Evolutionary conservation across 2,113 vertebrate genomes (phyloP), one percentile per base, ranked within the genome.

Genomic region (Zosterops lateralis): DNA sequence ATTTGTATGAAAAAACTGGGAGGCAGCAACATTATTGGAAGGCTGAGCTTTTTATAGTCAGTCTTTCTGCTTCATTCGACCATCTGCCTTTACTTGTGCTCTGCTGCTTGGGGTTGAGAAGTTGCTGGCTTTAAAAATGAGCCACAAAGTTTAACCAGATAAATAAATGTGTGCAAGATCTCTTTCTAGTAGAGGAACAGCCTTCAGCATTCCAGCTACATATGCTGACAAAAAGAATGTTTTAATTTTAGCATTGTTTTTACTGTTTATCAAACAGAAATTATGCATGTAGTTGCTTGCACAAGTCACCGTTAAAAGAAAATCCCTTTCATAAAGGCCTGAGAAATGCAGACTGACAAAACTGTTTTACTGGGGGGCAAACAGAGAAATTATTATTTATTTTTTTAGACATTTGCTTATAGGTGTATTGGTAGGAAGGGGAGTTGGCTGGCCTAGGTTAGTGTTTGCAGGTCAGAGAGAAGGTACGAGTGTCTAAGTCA

Each of bases 81-180:
- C 91, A 89, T 95, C 94, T 96, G 95, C 94, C 95, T 95, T 95
- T 85, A 91, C 94, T 94, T 93, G 91, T 95, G 87, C 89, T 95
- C 81, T 95, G 81, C 78, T 95, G 95, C 92, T 93, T 93, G 50
- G 89, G 92, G 91, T 96, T 96, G 92, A 92, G 89, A 92, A 93
- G 87, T 91, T 95, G 64, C 77, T 95, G 91, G 71, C 94, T 95
- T 95, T 95, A 92, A 96, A 97, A 92, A 89, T 47, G 82, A 96
- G 87, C 67, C 21, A 0, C 78, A 89, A 82, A 93, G 87, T 95
- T 95, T 97, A 97, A 91, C 94, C 87, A 94, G 96, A 93, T 92
- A 95, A 97, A 95, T 95, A 96, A 87, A 92, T 91, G 87, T 96
- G 89, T 89, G 42, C 62, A 77, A 89, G 89, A 89, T 75, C 89